Evolutionary conservation across 2,797 vertebrate species (phyloP).

Genomic region (Mormyrops attenuatus): DNA sequence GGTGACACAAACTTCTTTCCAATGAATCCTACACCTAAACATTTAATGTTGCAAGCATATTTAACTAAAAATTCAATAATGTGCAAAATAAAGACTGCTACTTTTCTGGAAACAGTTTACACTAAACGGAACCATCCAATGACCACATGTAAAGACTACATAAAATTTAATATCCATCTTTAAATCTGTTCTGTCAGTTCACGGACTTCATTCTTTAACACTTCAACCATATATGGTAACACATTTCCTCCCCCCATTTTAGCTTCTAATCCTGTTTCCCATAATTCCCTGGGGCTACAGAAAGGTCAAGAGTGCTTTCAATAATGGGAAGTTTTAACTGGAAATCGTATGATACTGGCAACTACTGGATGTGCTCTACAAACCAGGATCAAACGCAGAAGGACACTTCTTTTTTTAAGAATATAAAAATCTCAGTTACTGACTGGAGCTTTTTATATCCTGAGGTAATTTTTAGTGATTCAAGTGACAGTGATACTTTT

Average conservation of each 20-base stretch:
- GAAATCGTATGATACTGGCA: not conserved
- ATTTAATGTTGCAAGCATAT: not conserved
- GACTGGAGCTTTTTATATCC: not conserved
- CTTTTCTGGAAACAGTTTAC: not conserved
- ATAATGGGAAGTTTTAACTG: not conserved
- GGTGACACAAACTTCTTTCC: not conserved
- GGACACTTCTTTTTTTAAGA: not conserved
- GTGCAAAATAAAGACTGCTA: not conserved
- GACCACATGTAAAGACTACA: not conserved
- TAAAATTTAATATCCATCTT: not conserved
- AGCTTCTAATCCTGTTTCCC: not conserved
- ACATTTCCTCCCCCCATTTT: not conserved
- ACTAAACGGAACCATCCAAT: not conserved
- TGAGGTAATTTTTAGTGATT: not conserved
- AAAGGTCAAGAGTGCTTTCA: not conserved
- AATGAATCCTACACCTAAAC: not conserved
- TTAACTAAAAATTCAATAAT: not conserved
- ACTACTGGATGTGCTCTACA: not conserved
- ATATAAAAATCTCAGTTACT: not conserved
- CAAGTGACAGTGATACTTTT: not conserved
- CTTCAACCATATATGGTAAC: not conserved
- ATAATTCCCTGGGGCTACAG: conserved; percentile 1
- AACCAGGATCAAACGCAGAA: not conserved
- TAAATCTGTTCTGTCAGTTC: not conserved
- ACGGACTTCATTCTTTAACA: not conserved